Evolutionary conservation across 1,140 invertebrate species (phyloP).

Genomic region (Coptotermes formosanus): DNA sequence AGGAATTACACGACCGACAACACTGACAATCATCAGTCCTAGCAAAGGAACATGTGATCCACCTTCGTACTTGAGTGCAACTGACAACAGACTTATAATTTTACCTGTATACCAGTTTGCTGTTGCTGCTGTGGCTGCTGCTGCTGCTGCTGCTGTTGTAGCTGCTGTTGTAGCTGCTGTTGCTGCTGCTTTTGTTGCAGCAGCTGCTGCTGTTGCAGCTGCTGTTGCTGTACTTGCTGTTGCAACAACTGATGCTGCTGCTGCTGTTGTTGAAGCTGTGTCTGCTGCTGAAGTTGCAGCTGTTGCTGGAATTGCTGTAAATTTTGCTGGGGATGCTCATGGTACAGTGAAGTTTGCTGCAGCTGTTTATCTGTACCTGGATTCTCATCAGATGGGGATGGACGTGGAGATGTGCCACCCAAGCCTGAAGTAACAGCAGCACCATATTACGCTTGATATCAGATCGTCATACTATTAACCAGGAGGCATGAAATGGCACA

Average conservation of each 20-base stretch:
- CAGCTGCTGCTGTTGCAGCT: conserved; percentile 24
- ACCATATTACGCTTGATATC: neutral
- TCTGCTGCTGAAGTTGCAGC: conserved; percentile 36
- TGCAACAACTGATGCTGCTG: conserved; percentile 28
- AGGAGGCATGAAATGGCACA: neutral
- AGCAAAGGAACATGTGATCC: too few species aligned
- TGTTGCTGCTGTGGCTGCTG: conserved; percentile 20
- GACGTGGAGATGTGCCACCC: conserved; percentile 44
- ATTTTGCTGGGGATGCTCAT: conserved; percentile 37
- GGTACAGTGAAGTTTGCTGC: neutral
- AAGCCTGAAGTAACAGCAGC: conserved; percentile 40
- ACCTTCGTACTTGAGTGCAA: neutral
- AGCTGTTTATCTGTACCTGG: conserved; percentile 38
- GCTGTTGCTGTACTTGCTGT: conserved; percentile 33
- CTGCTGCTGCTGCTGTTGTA: too few species aligned
- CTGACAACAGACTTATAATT: neutral
- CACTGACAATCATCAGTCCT: too few species aligned
- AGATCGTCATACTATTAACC: neutral
- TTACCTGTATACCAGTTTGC: conserved; percentile 17
- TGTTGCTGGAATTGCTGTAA: conserved; percentile 38
- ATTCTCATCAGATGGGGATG: conserved; percentile 47
- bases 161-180: neutral
- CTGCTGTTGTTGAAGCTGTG: conserved; percentile 39
- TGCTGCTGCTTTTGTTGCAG: neutral
- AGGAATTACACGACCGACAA: too few species aligned